These are phyloP conservation scores for Euzophera pinguis DNA, from an alignment of 2,888 invertebrate genomes.

Conservation along the genomic window DNA sequence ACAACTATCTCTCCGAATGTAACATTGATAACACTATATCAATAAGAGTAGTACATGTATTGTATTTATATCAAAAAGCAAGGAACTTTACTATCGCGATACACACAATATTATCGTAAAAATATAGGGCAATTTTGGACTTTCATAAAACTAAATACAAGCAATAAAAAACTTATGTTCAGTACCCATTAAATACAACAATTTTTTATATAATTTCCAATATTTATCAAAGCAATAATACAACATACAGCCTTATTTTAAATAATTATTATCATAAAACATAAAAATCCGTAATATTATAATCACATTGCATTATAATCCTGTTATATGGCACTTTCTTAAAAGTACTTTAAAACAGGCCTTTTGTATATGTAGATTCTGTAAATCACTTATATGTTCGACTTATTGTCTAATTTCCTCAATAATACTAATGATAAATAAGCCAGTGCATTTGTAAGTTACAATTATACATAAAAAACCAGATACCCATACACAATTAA, in stretches of 20 bases:
- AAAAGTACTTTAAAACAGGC: slow-evolving; percentile 3
- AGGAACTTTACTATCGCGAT: not conserved
- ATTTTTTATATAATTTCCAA: slow-evolving; percentile 1
- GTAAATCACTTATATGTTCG: not conserved
- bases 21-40: slow-evolving; percentile 21
- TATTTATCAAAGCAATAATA: slow-evolving; percentile 11
- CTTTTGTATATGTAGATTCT: not conserved
- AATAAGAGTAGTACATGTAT: slow-evolving; percentile 12
- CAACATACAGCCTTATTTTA: slow-evolving; percentile 4
- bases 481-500: too few species aligned
- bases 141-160: not conserved
- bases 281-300: slow-evolving; percentile 13
- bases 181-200: slow-evolving; percentile 3
- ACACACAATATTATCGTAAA: not conserved
- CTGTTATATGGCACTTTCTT: slow-evolving; percentile 6
- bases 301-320: slow-evolving; percentile 13
- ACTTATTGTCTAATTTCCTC: slow-evolving; percentile 4
- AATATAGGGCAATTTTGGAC: slow-evolving; percentile 2
- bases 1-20: slow-evolving; percentile 29
- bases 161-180: not conserved
- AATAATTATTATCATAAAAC: not conserved
- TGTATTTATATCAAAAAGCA: too few species aligned
- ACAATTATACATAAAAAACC: too few species aligned
- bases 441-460: not conserved
- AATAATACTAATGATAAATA: slow-evolving; percentile 4